A percentile compares a stretch with the other conserved stretches of the same genome.
phyloP scores from a whole-genome alignment of 1,140 invertebrate genomes.

The Brachionus asplanchnoidis region DNA sequence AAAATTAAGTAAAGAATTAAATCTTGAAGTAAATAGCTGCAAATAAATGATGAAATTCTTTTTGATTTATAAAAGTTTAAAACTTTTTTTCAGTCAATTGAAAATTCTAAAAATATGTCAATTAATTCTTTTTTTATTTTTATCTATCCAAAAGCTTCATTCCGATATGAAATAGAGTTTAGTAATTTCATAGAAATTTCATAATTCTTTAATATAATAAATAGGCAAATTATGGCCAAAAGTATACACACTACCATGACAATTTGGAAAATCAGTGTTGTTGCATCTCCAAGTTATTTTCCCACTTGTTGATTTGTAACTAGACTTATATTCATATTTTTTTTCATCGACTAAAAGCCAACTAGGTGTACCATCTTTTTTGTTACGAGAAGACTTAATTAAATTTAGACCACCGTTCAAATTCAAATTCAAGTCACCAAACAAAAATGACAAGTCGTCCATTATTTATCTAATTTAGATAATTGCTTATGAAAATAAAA shows the following conservation, averaged over 20 bases:
- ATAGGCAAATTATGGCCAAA: no score
- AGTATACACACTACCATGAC: background rate
- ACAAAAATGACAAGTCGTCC: background rate
- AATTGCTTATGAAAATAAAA: background rate
- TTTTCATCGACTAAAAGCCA: conserved; percentile 18
- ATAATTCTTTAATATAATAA: conserved; percentile 8
- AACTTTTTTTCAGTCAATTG: no score
- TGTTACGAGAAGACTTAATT: no score
- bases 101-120: no score
- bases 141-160: no score
- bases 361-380: conserved; percentile 13
- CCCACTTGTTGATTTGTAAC: background rate
- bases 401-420: background rate
- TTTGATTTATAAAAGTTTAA: no score
- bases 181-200: no score
- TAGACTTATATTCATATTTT: conserved; percentile 9
- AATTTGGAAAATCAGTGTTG: background rate
- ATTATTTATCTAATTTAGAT: background rate
- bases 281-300: background rate
- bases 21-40: no score
- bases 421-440: background rate
- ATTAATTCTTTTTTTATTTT: no score
- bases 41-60: no score
- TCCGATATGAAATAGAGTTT: no score
- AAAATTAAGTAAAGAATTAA: no score